Evolutionary conservation across 1,140 invertebrate genomes (phyloP).

Genomic region (Phymastichus coffea): DNA sequence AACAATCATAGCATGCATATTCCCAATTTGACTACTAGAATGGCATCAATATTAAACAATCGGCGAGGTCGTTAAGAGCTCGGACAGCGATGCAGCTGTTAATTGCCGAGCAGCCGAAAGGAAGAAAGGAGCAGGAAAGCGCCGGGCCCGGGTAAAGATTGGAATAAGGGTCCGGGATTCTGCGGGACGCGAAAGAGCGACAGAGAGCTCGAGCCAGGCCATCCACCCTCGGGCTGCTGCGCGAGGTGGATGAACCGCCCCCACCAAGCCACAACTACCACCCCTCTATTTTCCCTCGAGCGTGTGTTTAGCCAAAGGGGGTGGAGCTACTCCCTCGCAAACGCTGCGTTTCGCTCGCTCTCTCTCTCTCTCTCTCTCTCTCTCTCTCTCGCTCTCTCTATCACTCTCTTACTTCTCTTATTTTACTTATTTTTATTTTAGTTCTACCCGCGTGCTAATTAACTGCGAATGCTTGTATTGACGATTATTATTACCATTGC

Average conservation of each 20-base stretch:
- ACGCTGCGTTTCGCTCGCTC: background rate
- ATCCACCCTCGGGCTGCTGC: constrained; percentile 9
- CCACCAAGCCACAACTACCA: background rate
- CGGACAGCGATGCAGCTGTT: no score
- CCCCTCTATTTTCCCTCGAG: background rate
- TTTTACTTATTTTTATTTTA: background rate
- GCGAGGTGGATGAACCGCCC: constrained; percentile 47
- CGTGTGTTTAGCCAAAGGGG: background rate
- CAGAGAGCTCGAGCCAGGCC: background rate
- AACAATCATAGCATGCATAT: no score
- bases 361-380: constrained; percentile 2
- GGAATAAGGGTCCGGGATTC: background rate
- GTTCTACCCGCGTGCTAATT: no score
- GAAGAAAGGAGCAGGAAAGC: no score
- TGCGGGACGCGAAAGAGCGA: background rate
- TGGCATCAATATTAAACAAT: no score
- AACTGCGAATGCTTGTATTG: no score
- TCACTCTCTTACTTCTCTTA: background rate
- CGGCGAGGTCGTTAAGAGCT: no score
- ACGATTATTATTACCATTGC: no score
- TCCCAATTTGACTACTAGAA: no score
- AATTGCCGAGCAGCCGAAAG: no score
- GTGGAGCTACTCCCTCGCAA: background rate
- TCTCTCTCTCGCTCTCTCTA: background rate
- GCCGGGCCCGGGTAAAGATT: no score